Conservation (phyloP, 1,140 invertebrate species). For the Leptinotarsa lineolata region DNA sequence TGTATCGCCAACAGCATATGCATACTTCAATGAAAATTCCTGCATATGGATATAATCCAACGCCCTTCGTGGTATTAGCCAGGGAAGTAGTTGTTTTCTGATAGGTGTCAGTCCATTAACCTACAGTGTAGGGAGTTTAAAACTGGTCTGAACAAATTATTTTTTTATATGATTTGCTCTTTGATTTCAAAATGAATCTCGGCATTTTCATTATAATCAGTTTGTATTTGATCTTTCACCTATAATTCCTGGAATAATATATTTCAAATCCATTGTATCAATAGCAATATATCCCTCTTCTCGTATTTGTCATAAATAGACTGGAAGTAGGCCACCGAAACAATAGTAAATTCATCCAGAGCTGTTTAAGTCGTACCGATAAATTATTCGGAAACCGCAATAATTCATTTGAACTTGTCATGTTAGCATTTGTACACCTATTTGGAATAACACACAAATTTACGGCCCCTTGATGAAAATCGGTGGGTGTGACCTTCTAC, state of each 20-base stretch:
- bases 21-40: too few relatives aligned
- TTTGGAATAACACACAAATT: constrained; percentile 7
- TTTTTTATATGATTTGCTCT: too few relatives aligned
- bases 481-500: constrained; percentile 1
- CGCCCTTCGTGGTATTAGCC: too few relatives aligned
- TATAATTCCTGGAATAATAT: not conserved
- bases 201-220: too few relatives aligned
- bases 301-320: not conserved
- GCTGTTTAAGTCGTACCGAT: not conserved
- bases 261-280: not conserved
- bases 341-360: not conserved
- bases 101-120: too few relatives aligned
- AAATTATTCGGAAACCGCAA: not conserved
- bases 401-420: constrained; percentile 21
- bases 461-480: constrained; percentile 18
- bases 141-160: too few relatives aligned
- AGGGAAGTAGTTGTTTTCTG: too few relatives aligned
- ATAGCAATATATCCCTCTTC: not conserved
- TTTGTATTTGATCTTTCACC: not conserved
- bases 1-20: too few relatives aligned
- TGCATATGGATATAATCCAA: too few relatives aligned
- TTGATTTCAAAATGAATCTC: too few relatives aligned
- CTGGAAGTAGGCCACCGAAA: not conserved
- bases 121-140: too few relatives aligned
- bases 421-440: constrained; percentile 21